Evolutionary conservation across 2,888 invertebrate species (phyloP).

Genomic region (Agonopterix subpropinquella): DNA sequence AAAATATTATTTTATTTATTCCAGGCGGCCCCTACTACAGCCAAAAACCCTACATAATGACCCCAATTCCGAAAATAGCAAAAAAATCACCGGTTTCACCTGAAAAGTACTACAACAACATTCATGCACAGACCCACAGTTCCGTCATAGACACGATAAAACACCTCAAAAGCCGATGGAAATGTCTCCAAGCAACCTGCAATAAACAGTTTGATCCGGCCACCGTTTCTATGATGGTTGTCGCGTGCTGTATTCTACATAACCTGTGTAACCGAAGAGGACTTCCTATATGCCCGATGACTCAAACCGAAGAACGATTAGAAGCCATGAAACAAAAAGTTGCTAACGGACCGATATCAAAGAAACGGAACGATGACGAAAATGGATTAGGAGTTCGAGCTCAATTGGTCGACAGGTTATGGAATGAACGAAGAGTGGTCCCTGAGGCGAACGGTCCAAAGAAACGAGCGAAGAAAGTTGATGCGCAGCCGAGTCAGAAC

Average conservation of each 20-base stretch:
- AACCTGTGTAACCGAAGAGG: slow-evolving; percentile 50
- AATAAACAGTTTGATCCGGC: slow-evolving; percentile 60
- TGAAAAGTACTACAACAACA: slow-evolving; percentile 54
- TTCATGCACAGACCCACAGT: slow-evolving; percentile 44
- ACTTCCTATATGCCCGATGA: slow-evolving; percentile 43
- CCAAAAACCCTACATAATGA: slow-evolving; percentile 57
- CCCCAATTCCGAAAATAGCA: slow-evolving; percentile 58
- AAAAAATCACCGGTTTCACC: slow-evolving; percentile 62
- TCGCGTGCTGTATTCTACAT: slow-evolving; percentile 55
- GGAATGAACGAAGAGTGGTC: slow-evolving; percentile 46
- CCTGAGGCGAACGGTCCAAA: slow-evolving; percentile 43
- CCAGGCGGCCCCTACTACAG: slow-evolving; percentile 56
- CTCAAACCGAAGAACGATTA: slow-evolving; percentile 51
- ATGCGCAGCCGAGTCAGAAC: slow-evolving; percentile 6
- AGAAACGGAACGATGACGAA: slow-evolving; percentile 44
- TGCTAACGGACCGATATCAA: slow-evolving; percentile 52
- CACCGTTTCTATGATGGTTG: slow-evolving; percentile 48
- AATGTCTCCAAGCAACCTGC: slow-evolving; percentile 59
- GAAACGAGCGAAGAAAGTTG: slow-evolving; percentile 54
- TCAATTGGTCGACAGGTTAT: slow-evolving; percentile 42
- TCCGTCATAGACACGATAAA: slow-evolving; percentile 50
- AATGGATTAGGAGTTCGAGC: slow-evolving; percentile 38
- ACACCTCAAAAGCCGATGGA: slow-evolving; percentile 62
- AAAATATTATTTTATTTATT: slow-evolving; percentile 9
- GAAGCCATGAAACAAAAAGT: slow-evolving; percentile 66